phyloP scores from a whole-genome alignment of 1,140 invertebrate species.

The Vollenhovia emeryi region DNA sequence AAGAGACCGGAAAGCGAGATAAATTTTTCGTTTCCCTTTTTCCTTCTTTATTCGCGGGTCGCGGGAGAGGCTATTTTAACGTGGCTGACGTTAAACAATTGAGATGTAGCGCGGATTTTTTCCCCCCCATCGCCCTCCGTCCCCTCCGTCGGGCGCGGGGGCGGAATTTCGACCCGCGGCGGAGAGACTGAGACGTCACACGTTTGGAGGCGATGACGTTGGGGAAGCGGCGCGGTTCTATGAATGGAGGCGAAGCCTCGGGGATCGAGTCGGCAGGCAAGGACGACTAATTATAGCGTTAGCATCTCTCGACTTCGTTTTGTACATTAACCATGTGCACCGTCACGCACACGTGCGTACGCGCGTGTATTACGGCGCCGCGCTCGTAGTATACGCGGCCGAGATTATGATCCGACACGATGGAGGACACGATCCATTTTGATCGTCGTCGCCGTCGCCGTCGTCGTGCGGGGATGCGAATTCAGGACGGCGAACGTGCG shows the following conservation, averaged over 20 bases:
- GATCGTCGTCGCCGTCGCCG: conserved; percentile 16
- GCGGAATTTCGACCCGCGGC: neutral
- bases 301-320: conserved; percentile 70
- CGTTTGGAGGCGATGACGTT: conserved; percentile 40
- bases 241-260: conserved; percentile 80
- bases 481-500: conserved; percentile 65
- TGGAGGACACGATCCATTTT: conserved; percentile 69
- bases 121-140: neutral
- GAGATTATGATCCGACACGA: conserved; percentile 62
- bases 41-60: neutral
- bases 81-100: neutral
- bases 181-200: conserved; percentile 29
- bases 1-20: neutral
- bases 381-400: conserved; percentile 19
- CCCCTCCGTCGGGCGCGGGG: neutral
- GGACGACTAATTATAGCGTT: conserved; percentile 83
- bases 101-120: neutral
- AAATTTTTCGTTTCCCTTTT: neutral
- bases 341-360: neutral
- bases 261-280: conserved; percentile 79
- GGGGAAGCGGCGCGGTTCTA: conserved; percentile 74
- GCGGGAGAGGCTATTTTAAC: neutral
- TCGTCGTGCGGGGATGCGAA: conserved; percentile 60
- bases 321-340: conserved; percentile 67
- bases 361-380: conserved; percentile 49